A percentile compares a stretch with the other conserved stretches of the same genome.
These are phyloP conservation scores for Falcunculus frontatus DNA, from an alignment of 2,113 vertebrate genomes.

Conservation along the genomic window DNA sequence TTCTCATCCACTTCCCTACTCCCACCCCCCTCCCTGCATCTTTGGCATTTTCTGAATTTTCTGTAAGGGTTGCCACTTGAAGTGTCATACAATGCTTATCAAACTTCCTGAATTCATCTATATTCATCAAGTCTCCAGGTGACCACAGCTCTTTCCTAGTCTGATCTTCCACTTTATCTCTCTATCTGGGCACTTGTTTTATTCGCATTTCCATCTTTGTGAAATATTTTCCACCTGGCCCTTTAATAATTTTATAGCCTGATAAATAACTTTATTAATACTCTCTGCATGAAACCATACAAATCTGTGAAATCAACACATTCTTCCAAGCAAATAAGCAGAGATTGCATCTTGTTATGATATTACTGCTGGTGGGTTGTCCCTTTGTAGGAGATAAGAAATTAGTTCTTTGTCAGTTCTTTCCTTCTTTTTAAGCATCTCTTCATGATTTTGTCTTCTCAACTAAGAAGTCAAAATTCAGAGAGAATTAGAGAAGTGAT, in stretches of 20 bases:
- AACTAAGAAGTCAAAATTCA: not conserved
- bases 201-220: not conserved
- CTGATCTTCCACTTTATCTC: not conserved
- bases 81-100: not conserved
- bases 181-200: not conserved
- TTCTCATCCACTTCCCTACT: not conserved
- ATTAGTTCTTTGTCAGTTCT: not conserved
- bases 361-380: not conserved
- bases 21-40: fast-evolving
- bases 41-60: not conserved
- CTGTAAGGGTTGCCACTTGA: not conserved
- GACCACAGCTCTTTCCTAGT: not conserved
- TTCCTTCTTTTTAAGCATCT: not conserved
- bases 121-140: not conserved
- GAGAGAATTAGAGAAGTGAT: not conserved
- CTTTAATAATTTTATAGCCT: not conserved
- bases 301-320: not conserved
- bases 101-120: not conserved
- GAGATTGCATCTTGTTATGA: not conserved
- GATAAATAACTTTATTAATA: not conserved
- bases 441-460: not conserved
- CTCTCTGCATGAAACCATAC: not conserved
- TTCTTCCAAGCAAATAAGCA: not conserved
- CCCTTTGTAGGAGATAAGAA: not conserved
- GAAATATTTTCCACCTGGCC: not conserved